These are phyloP conservation scores for Lagria hirta DNA, from an alignment of 2,888 invertebrate species.

Conservation along the genomic window DNA sequence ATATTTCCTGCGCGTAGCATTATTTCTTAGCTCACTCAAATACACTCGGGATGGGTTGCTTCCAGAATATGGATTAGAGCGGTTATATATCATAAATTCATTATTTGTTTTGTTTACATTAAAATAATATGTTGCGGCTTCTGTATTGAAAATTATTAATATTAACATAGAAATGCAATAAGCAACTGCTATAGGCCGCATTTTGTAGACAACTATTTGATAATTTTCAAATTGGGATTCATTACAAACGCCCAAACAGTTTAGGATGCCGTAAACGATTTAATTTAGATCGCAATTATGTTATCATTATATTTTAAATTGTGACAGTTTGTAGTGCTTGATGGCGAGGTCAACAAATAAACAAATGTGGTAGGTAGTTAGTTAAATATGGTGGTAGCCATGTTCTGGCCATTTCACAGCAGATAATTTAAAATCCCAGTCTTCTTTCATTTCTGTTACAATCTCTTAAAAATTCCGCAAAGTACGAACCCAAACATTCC, in stretches of 20 bases:
- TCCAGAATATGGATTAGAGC: slow-evolving; percentile 30
- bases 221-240: slow-evolving; percentile 20
- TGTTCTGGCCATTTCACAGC: no score
- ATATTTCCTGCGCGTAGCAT: slow-evolving; percentile 1
- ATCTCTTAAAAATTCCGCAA: no score
- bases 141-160: slow-evolving; percentile 18
- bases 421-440: background rate
- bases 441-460: background rate
- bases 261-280: slow-evolving; percentile 19
- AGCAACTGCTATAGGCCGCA: slow-evolving; percentile 1
- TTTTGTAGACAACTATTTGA: slow-evolving; percentile 9
- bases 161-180: background rate
- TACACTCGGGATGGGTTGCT: slow-evolving; percentile 2
- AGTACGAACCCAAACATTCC: no score
- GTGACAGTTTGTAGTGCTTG: background rate
- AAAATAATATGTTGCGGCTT: slow-evolving; percentile 40
- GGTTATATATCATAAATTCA: slow-evolving; percentile 39
- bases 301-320: background rate
- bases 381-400: no score
- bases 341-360: background rate
- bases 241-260: slow-evolving; percentile 11
- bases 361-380: no score
- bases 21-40: slow-evolving; percentile 21
- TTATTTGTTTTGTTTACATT: slow-evolving; percentile 40
- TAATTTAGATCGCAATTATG: slow-evolving; percentile 18